Conservation (phyloP, 2,113 vertebrate species). For the Cygnus buccinator region DNA sequence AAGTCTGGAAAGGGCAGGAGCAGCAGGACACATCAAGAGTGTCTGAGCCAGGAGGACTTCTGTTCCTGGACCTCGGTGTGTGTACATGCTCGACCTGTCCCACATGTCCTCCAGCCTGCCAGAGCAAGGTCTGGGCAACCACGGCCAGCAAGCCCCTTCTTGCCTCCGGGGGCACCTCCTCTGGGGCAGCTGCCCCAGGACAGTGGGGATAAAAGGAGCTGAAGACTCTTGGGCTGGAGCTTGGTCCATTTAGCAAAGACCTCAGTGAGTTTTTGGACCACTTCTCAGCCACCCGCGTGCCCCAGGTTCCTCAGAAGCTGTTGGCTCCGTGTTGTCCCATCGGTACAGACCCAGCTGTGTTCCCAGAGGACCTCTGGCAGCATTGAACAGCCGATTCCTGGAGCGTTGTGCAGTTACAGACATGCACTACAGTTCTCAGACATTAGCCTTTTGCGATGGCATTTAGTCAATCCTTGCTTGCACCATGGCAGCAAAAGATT, state of each 20-base stretch:
- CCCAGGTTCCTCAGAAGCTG: background rate
- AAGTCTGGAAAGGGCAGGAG: background rate
- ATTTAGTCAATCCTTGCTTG: background rate
- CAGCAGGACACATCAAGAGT: background rate
- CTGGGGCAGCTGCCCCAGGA: background rate
- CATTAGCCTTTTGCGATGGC: background rate
- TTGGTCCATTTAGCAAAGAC: background rate
- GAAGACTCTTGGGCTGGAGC: background rate
- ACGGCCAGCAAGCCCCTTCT: background rate
- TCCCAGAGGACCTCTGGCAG: background rate
- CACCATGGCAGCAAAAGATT: background rate
- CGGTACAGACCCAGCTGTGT: background rate
- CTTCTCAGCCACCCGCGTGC: background rate
- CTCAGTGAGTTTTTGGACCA: background rate
- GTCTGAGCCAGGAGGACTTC: background rate
- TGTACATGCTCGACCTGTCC: rapidly evolving
- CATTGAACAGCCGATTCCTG: background rate
- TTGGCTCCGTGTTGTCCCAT: background rate
- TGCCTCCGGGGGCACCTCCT: background rate
- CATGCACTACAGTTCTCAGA: background rate
- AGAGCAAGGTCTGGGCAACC: background rate
- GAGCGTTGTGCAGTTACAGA: background rate
- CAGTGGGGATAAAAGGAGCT: background rate
- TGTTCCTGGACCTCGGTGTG: background rate
- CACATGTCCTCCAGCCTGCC: background rate